Evolutionary conservation across 2,113 vertebrate genomes (phyloP).

Genomic region (Apteryx owenii): DNA sequence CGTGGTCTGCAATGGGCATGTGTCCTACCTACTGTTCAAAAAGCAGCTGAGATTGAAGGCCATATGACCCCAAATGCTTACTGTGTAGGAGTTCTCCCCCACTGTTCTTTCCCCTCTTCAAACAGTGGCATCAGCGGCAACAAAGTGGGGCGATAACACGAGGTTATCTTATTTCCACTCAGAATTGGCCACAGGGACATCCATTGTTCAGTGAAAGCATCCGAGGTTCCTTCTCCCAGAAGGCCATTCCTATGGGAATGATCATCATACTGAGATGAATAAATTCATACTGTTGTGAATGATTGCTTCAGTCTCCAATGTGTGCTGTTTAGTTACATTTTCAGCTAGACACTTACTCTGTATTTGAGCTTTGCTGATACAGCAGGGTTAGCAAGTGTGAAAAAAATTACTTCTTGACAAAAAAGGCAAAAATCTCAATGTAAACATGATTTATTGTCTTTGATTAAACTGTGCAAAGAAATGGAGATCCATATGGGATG

Average conservation of each 20-base stretch:
- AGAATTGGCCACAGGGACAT: not conserved
- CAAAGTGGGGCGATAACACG: not conserved
- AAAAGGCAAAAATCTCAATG: not conserved
- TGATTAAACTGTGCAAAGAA: not conserved
- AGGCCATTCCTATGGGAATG: not conserved
- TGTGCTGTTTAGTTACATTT: not conserved
- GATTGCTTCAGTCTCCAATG: not conserved
- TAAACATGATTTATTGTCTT: not conserved
- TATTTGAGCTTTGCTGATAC: not conserved
- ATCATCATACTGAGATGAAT: not conserved
- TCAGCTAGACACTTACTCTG: not conserved
- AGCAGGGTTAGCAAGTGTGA: not conserved
- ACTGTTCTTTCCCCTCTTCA: not conserved
- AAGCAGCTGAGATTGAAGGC: accelerated
- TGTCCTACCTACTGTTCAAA: not conserved
- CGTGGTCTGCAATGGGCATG: accelerated
- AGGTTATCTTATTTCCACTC: not conserved
- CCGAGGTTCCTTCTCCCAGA: not conserved
- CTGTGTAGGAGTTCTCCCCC: not conserved
- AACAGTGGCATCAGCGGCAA: not conserved
- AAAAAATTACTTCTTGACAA: not conserved
- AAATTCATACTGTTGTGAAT: not conserved
- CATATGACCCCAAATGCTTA: not conserved
- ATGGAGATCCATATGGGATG: not conserved
- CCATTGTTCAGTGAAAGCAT: not conserved